Percentiles rank a stretch among this genome's conserved stretches.
phyloP scores from a whole-genome alignment of 2,113 vertebrate species.

The Boulengeromyrus knoepffleri region DNA sequence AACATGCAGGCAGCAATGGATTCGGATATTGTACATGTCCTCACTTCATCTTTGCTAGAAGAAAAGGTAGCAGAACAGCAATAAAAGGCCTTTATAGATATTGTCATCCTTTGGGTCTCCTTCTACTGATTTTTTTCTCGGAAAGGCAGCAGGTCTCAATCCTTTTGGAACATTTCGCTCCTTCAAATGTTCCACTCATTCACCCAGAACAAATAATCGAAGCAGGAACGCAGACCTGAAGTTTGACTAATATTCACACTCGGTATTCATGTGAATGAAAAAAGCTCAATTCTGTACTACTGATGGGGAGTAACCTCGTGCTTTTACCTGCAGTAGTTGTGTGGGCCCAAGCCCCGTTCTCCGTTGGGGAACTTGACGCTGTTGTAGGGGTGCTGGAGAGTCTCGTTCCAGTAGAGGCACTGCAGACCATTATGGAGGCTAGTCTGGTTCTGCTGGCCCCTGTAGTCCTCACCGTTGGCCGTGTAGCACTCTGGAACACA shows the following conservation, averaged over 20 bases:
- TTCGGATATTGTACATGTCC: neutral
- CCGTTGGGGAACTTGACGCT: conserved; percentile 89
- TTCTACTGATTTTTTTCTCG: neutral
- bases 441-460: conserved; percentile 87
- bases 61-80: neutral
- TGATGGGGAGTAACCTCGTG: neutral
- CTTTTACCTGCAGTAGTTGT: conserved; percentile 91
- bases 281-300: neutral
- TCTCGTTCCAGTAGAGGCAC: conserved; percentile 95
- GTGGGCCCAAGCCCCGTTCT: conserved; percentile 84
- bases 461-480: conserved; percentile 88
- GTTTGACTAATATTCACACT: neutral
- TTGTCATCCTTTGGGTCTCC: neutral
- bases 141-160: neutral
- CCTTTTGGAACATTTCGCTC: neutral
- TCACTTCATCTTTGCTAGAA: neutral
- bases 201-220: neutral
- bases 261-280: neutral
- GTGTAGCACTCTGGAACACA: conserved; percentile 81
- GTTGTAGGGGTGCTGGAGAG: conserved; percentile 92
- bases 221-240: neutral
- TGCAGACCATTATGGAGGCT: conserved; percentile 78
- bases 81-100: neutral
- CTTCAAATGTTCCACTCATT: conserved; percentile 4
- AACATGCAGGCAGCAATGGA: neutral